Percentiles rank a stretch among this genome's conserved stretches.
phyloP scores from a whole-genome alignment of 2,113 vertebrate genomes.

The Thryonomys swinderianus region DNA sequence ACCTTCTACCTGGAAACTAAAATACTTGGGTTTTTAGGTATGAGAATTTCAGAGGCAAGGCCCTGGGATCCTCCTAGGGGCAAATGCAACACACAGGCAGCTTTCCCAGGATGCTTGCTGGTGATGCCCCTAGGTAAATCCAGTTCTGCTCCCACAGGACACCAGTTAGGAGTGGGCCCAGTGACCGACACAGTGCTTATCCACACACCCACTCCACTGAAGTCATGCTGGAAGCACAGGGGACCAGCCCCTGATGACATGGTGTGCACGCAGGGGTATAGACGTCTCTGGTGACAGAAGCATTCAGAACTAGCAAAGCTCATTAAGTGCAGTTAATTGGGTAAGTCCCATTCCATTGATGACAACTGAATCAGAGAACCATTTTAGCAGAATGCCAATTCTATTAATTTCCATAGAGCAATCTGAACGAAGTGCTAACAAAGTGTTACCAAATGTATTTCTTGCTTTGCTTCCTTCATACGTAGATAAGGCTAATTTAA shows the following conservation, averaged over 20 bases:
- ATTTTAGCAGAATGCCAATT: background rate
- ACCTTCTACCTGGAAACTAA: background rate
- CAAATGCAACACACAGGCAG: background rate
- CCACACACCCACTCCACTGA: background rate
- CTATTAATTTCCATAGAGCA: background rate
- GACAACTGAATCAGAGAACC: background rate
- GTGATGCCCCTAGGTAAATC: background rate
- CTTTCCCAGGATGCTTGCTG: background rate
- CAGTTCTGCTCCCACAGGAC: background rate
- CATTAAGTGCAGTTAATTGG: background rate
- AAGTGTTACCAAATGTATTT: background rate
- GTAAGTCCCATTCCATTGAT: background rate
- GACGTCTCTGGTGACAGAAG: background rate
- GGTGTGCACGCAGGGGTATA: background rate
- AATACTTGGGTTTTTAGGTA: background rate
- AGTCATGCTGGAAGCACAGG: background rate
- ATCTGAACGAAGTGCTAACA: background rate
- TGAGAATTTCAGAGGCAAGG: too few species aligned
- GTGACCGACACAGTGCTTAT: background rate
- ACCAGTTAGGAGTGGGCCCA: background rate
- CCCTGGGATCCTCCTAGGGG: background rate
- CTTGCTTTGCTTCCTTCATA: background rate
- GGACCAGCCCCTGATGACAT: background rate
- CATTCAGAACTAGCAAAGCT: background rate
- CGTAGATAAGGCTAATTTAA: conserved; percentile 15